Base-by-base conservation (phyloP, 2,797 vertebrate species). In the Helostoma temminkii region DNA sequence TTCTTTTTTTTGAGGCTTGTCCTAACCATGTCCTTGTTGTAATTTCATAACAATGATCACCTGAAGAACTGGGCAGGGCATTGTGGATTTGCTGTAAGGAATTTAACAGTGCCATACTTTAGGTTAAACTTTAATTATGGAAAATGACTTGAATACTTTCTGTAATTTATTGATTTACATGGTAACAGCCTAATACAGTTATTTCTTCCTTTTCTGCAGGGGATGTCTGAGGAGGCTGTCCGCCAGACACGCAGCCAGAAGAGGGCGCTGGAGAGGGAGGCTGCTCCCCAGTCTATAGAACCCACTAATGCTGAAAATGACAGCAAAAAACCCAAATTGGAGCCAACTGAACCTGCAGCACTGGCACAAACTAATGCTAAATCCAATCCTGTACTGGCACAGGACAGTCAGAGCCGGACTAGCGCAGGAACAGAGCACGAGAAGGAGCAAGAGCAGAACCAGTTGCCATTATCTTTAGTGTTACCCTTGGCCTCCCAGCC, bases 171-270 rank as follows among this genome's bases (percentile, higher is more conserved):
- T 24, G 2, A 24, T 50, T 49, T 45, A 32, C 11, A 2, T 36
- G n/a, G 14, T 36, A 68, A 34, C 18, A 58, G 52, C 0, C 28
- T 5, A 52, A 66, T 39, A 6, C 7, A 22, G 43, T 56, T 18
- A 19, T 62, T 67, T 76, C n/a, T 58, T 37, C n/a, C 8, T 68
- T n/a, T 37, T 86, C 58, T 70, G 43, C 78, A 90, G 89, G 93
- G 86, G 76, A 99, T 99, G 97, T 97, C 96, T 55, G 97, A 98
- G 85, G 97, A 98, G 86, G 93, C 94, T 66, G 93, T 94, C 82
- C 96, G 97, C 88, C 94, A 95, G 92, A 99, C 97, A 28, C 95
- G 97, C 41, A 98, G 97, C 93, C 97, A 98, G 89, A 99, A 98
- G 88, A 95, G 97, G 83, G 96, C 95, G 0, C 91, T 97, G 85